These are phyloP conservation scores for Incurvaria masculella DNA, from an alignment of 2,888 invertebrate genomes.

Conservation along the genomic window DNA sequence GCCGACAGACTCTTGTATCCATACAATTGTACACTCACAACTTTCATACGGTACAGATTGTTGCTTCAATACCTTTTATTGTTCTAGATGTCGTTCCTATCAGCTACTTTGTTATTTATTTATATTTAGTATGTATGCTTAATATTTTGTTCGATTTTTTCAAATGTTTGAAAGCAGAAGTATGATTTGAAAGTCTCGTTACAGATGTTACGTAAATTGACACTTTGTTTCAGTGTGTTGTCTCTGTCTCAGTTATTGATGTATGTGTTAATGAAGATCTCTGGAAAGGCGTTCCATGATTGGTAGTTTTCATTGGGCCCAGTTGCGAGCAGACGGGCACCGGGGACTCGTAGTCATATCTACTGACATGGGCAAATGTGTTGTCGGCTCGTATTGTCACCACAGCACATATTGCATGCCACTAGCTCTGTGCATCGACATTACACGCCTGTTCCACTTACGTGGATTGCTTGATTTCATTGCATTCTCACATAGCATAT, in stretches of 20 bases:
- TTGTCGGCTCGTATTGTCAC: no score
- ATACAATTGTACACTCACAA: not conserved
- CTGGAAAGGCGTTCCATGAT: no score
- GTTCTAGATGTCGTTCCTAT: not conserved
- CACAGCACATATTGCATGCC: not conserved
- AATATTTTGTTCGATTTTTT: not conserved
- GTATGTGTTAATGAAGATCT: not conserved
- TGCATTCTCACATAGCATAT: not conserved
- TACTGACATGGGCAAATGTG: not conserved
- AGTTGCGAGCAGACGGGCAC: conserved; percentile 53
- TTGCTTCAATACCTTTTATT: not conserved
- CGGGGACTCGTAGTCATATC: not conserved
- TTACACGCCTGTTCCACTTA: not conserved
- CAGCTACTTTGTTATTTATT: not conserved
- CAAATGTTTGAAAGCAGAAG: no score
- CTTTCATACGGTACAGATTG: not conserved
- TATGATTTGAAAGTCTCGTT: no score
- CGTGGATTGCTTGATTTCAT: not conserved
- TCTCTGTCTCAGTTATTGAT: conserved; percentile 31
- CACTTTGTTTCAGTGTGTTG: conserved; percentile 56
- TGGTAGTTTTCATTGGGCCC: conserved; percentile 53
- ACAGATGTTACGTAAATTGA: no score
- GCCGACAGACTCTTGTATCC: not conserved
- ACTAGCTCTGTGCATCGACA: no score
- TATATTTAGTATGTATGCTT: not conserved